Conservation (phyloP, 2,888 invertebrate species). For the Limnephilus rhombicus region DNA sequence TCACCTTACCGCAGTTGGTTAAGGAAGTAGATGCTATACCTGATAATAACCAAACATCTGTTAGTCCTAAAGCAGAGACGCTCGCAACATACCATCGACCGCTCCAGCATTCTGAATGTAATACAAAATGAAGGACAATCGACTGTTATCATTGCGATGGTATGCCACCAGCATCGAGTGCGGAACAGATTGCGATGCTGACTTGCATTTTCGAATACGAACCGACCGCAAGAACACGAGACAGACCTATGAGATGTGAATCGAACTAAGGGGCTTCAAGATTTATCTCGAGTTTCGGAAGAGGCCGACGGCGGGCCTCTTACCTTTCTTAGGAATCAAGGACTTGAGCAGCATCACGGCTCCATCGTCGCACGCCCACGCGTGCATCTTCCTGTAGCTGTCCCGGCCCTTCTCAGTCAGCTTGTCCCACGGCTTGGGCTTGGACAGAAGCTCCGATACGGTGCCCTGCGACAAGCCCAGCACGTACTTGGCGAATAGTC, state of each 20-base stretch:
- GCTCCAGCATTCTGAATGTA: background rate
- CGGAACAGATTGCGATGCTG: conserved; percentile 23
- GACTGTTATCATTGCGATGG: background rate
- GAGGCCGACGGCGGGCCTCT: conserved; percentile 71
- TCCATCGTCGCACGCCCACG: conserved; percentile 98
- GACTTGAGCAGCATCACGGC: conserved; percentile 98
- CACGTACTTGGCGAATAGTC: conserved; percentile 98
- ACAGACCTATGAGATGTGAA: conserved; percentile 4
- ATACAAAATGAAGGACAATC: background rate
- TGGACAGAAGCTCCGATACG: conserved; percentile 97
- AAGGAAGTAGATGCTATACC: background rate
- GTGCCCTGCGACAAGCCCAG: conserved; percentile 98
- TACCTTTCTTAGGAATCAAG: conserved; percentile 98
- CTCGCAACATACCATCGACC: conserved; percentile 9
- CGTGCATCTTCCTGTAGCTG: conserved; percentile 99
- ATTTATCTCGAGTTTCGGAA: conserved; percentile 66
- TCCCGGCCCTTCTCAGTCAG: conserved; percentile 99
- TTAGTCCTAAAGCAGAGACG: conserved; percentile 7
- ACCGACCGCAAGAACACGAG: conserved; percentile 8
- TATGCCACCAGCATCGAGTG: conserved; percentile 12
- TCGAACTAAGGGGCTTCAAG: conserved; percentile 46
- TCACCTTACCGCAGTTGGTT: conserved; percentile 19
- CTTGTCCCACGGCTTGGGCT: conserved; percentile 99
- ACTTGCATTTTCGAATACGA: conserved; percentile 48
- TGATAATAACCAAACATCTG: conserved; percentile 43